Conservation (phyloP, 2,113 vertebrate species). For the Amphiprion percula region DNA sequence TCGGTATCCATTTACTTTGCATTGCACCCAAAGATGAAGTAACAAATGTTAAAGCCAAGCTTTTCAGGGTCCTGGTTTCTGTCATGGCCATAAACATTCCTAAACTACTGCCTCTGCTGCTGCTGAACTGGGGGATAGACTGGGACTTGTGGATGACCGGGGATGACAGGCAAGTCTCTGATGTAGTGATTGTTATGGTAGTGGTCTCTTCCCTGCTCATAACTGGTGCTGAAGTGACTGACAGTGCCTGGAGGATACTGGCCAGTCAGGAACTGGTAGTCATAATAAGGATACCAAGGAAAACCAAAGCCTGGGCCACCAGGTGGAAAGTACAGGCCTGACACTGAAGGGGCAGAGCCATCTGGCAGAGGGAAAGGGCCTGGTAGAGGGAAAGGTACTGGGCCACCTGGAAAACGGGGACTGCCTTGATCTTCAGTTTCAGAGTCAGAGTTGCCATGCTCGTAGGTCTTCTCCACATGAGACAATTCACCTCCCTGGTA, state of each 20-base stretch:
- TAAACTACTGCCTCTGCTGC: too few species aligned
- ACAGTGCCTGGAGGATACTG: constrained; percentile 33
- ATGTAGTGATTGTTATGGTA: neutral
- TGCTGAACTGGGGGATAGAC: too few species aligned
- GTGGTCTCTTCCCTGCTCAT: constrained; percentile 24
- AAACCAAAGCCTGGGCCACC: neutral
- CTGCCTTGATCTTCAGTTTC: constrained; percentile 1
- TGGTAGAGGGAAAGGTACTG: too few species aligned
- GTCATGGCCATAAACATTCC: neutral
- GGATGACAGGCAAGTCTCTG: neutral
- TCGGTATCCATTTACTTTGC: too few species aligned
- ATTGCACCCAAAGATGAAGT: too few species aligned
- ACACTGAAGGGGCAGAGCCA: too few species aligned
- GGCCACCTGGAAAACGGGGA: too few species aligned
- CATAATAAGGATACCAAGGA: neutral
- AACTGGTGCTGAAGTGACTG: constrained; percentile 25
- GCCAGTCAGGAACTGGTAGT: constrained; percentile 27
- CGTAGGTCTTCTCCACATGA: neutral
- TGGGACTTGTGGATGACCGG: neutral
- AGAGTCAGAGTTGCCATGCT: constrained; percentile 11
- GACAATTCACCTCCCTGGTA: constrained; percentile 37
- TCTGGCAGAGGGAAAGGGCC: too few species aligned
- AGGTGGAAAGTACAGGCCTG: too few species aligned
- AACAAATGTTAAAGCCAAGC: too few species aligned
- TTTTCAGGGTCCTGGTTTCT: too few species aligned